Evolutionary conservation across 2,113 vertebrate genomes (phyloP).

Genomic region (Sciurus niger): DNA sequence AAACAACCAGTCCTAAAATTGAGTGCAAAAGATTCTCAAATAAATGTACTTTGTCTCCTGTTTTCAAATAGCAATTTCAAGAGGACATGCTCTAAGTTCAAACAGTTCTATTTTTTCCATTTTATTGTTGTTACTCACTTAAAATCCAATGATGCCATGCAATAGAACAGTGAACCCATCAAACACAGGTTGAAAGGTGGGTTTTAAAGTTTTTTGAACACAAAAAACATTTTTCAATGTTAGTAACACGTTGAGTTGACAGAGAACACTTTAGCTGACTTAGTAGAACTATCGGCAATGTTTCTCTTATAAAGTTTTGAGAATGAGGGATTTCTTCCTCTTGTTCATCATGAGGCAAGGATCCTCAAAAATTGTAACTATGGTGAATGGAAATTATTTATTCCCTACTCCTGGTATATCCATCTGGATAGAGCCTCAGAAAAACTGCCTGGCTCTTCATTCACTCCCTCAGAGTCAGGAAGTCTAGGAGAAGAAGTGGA

Average conservation of each 20-base stretch:
- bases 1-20: slow-evolving; percentile 41
- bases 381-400: neutral
- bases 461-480: neutral
- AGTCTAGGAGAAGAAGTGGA: neutral
- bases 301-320: neutral
- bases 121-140: neutral
- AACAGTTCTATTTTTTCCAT: slow-evolving; percentile 7
- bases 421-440: neutral
- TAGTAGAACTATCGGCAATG: neutral
- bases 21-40: neutral
- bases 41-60: neutral
- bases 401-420: neutral
- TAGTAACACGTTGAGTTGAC: neutral
- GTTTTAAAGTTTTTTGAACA: neutral
- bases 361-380: neutral
- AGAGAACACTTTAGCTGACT: no score
- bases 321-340: neutral
- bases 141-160: neutral
- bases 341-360: neutral
- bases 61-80: slow-evolving; percentile 46
- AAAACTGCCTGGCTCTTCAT: neutral
- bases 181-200: neutral
- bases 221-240: neutral
- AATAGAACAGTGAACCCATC: neutral
- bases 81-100: neutral